Evolutionary conservation across 2,888 invertebrate genomes (phyloP).

Genomic region (Muschampia plurimacula): DNA sequence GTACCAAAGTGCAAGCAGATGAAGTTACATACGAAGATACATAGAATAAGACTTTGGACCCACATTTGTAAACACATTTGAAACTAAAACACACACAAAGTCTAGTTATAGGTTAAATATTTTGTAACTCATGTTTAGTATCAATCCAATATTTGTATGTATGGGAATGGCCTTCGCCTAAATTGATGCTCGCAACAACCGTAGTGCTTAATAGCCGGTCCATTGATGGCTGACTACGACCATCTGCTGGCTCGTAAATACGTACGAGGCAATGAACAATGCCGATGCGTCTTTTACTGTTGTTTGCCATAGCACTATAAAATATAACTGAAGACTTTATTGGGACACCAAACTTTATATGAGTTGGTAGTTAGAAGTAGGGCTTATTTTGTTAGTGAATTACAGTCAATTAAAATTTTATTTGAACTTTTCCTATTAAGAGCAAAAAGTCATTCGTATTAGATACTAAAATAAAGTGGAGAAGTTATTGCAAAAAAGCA

Average conservation of each 20-base stretch:
- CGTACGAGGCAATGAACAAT: constrained; percentile 27
- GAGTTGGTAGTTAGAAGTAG: background rate
- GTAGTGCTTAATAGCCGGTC: constrained; percentile 30
- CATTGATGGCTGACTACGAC: constrained; percentile 33
- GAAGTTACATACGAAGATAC: too few relatives aligned
- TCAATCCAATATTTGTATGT: constrained; percentile 30
- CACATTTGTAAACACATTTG: too few relatives aligned
- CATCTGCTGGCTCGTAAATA: constrained; percentile 33
- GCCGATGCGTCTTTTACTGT: constrained; percentile 25
- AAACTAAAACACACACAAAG: background rate
- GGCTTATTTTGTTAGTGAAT: too few relatives aligned
- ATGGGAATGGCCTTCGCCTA: constrained; percentile 34
- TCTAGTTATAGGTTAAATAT: background rate
- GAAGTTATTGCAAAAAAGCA: too few relatives aligned
- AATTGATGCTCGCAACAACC: constrained; percentile 35
- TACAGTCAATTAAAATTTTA: too few relatives aligned
- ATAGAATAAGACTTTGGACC: too few relatives aligned
- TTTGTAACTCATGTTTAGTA: constrained; percentile 24
- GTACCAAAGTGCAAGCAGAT: too few relatives aligned
- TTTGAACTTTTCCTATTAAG: too few relatives aligned
- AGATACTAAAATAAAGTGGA: too few relatives aligned
- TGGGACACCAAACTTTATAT: background rate
- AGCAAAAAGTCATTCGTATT: too few relatives aligned
- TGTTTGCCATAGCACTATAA: constrained; percentile 23
- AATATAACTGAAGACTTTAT: constrained; percentile 29